Conservation (phyloP, 37 sponge, comb jelly and placozoan species). For the Theonella swinhoei region DNA sequence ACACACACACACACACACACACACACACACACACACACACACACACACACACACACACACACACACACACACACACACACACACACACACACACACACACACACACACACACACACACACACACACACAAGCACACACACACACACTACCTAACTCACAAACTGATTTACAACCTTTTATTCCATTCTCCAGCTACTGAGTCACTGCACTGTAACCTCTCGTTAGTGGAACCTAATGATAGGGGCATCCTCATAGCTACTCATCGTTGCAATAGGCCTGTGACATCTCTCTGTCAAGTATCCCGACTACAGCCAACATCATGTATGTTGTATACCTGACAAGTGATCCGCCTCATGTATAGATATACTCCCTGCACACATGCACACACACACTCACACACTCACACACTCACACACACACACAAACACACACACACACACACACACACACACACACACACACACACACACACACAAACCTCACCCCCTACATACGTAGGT, state of each 20-base stretch:
- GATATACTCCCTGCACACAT: too few species aligned
- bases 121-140: too few species aligned
- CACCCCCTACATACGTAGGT: slow-evolving; percentile 5
- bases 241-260: background rate
- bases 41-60: slow-evolving; percentile 23
- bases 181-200: slow-evolving; percentile 20
- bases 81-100: too few species aligned
- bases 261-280: slow-evolving; percentile 28
- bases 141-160: too few species aligned
- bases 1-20: background rate
- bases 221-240: background rate
- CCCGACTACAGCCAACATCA: slow-evolving; percentile 3
- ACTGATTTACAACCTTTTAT: too few species aligned
- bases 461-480: too few species aligned
- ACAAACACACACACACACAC: too few species aligned
- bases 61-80: background rate
- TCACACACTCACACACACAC: too few species aligned
- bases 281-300: slow-evolving; percentile 29
- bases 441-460: too few species aligned
- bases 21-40: slow-evolving; percentile 1
- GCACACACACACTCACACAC: too few species aligned
- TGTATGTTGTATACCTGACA: slow-evolving; percentile 14
- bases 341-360: too few species aligned
- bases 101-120: too few species aligned
- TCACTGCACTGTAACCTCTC: slow-evolving; percentile 29